phyloP scores from a whole-genome alignment of 2,888 invertebrate species.

The Agonopterix subpropinquella region DNA sequence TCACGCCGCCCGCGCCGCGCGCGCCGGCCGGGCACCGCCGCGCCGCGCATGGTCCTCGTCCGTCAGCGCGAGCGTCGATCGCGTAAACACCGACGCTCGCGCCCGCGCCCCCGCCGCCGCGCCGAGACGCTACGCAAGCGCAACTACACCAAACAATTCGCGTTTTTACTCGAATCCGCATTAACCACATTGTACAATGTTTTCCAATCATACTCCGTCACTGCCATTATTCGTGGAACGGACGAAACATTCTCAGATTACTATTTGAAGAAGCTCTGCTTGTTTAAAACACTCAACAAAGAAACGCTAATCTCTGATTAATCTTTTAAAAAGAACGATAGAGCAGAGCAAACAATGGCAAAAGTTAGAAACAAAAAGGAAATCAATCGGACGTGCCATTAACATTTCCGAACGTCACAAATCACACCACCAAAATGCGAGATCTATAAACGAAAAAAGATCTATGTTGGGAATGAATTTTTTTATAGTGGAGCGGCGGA shows the following conservation, averaged over 20 bases:
- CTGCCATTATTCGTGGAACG: not conserved
- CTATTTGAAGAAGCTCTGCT: not conserved
- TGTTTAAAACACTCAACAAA: not conserved
- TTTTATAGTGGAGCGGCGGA: constrained; percentile 58
- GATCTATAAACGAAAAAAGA: constrained; percentile 71
- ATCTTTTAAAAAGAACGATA: constrained; percentile 13
- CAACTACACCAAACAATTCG: constrained; percentile 43
- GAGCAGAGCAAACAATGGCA: constrained; percentile 13
- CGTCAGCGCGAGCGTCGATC: constrained; percentile 48
- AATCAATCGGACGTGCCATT: constrained; percentile 48
- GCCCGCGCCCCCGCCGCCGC: constrained; percentile 17
- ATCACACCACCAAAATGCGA: constrained; percentile 74
- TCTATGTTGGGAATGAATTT: constrained; percentile 62
- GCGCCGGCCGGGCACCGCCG: not conserved
- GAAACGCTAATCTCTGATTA: not conserved
- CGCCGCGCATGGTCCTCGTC: constrained; percentile 25
- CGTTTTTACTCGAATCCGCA: constrained; percentile 48
- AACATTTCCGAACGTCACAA: constrained; percentile 74
- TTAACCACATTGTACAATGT: constrained; percentile 7
- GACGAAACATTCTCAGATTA: not conserved
- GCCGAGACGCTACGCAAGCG: not conserved
- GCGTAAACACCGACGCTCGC: constrained; percentile 55
- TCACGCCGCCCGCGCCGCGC: constrained; percentile 6
- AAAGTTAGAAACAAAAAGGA: constrained; percentile 10
- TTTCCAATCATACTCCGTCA: constrained; percentile 3